Evolutionary conservation across 2,113 vertebrate genomes (phyloP).

Genomic region (Nyctereutes procyonoides): DNA sequence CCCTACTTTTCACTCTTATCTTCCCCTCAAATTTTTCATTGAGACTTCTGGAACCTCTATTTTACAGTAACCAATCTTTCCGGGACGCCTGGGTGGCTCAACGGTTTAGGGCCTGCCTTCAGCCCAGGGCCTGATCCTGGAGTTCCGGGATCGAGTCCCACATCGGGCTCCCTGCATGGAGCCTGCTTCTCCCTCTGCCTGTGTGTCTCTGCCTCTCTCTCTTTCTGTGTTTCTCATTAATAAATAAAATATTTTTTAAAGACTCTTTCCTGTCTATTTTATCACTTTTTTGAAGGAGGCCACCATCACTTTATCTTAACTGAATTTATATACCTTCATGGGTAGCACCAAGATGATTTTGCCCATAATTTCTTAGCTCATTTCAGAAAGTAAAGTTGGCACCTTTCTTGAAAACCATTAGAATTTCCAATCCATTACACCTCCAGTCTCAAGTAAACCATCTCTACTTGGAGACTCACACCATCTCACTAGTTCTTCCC

Average conservation of each 20-base stretch:
- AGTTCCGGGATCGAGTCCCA: too few species aligned
- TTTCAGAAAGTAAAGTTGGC: neutral
- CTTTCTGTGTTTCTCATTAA: too few species aligned
- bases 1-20: neutral
- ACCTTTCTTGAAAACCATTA: neutral
- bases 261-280: neutral
- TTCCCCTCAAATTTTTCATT: neutral
- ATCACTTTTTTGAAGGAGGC: neutral
- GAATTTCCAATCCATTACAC: neutral
- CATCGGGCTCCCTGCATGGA: too few species aligned
- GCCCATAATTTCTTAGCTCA: neutral
- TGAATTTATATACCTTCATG: neutral
- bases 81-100: too few species aligned
- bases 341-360: neutral
- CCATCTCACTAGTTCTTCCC: neutral
- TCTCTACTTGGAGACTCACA: neutral
- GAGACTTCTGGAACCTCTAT: neutral
- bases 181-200: too few species aligned
- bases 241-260: too few species aligned
- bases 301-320: neutral
- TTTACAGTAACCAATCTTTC: neutral
- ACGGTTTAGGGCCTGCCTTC: too few species aligned
- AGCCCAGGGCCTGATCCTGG: too few species aligned
- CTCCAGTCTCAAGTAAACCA: neutral
- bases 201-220: too few species aligned